Conservation (phyloP, 2,888 invertebrate genomes). For the Eretmocerus hayati region DNA sequence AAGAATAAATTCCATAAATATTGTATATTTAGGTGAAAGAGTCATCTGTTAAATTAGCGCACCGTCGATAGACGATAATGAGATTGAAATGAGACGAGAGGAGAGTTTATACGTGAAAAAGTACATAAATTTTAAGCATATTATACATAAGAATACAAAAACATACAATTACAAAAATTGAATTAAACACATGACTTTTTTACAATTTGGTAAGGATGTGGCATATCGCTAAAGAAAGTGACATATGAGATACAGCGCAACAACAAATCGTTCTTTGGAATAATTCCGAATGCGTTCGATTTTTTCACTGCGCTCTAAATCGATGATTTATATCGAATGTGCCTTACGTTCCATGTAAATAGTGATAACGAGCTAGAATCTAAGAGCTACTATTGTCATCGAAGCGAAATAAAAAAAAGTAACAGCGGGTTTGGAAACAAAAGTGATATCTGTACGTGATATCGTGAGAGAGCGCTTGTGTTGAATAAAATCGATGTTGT, state of each 20-base stretch:
- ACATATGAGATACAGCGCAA: constrained; percentile 29
- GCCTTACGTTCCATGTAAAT: constrained; percentile 43
- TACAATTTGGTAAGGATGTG: constrained; percentile 42
- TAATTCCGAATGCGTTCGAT: constrained; percentile 13
- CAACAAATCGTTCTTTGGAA: constrained; percentile 7
- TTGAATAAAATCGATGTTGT: constrained; percentile 46
- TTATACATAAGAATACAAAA: no score
- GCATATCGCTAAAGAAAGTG: constrained; percentile 40
- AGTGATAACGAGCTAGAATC: constrained; percentile 23
- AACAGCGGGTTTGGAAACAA: no score
- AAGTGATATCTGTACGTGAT: no score
- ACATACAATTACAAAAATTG: constrained; percentile 27
- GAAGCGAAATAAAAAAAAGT: constrained; percentile 26
- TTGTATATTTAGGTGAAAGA: no score
- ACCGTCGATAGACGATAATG: constrained; percentile 2
- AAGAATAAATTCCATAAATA: no score
- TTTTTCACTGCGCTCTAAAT: constrained; percentile 33
- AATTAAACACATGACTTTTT: constrained; percentile 34
- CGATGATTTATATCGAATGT: constrained; percentile 45
- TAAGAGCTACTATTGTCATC: constrained; percentile 21
- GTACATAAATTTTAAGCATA: no score
- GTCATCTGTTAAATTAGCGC: constrained; percentile 8
- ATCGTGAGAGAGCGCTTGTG: constrained; percentile 42
- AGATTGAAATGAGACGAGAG: not conserved
- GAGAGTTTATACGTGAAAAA: constrained; percentile 5